Evolutionary conservation across 2,797 vertebrate species (phyloP), one percentile per base, ranked within the genome.

Genomic region (Enteromius thamalakanensis): DNA sequence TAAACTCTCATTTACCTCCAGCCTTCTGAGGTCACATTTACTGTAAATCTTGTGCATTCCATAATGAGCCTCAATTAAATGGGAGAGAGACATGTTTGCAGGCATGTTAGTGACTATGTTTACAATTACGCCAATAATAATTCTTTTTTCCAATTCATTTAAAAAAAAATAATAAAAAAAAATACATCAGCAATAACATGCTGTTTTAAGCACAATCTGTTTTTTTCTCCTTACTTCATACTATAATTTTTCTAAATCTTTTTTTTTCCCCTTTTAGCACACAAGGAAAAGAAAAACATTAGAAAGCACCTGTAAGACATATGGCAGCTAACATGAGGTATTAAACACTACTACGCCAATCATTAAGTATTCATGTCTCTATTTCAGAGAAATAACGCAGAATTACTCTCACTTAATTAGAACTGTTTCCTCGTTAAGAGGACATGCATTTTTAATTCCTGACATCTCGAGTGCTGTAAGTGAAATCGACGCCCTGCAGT

Each of bases 401-500:
- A 89, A 91, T 93, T 91, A 88, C 90, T 91, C 85, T 84, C 42
- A 87, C 91, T 93, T 94, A 93, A 94, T 94, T 93, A 93, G 91
- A 91, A 90, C 89, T 89, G 90, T 89, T 88, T 90, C 88, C 81
- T 89, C 85, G 76, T 88, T 83, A 78, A 53, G 86, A 88, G 86
- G 42, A 70, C 90, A 90, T 93, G 88, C 90, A 93, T 92, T 87
- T 92, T 93, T 91, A 92, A 94, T 79, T 83, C 80, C 84, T 85
- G 84, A 90, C 91, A 89, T 89, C 76, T 81, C 87, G 89, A 92
- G 86, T 67, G 80, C 80, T 82, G 81, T 80, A 83, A 84, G 79
- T 84, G 84, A 86, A 88, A 87, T 86, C 83, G 84, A 79, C 74
- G 70, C 58, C 85, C 82, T 45, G 47, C 75, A 79, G 83, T 84